Conservation (phyloP, 2,113 vertebrate genomes). For the Columba livia region DNA sequence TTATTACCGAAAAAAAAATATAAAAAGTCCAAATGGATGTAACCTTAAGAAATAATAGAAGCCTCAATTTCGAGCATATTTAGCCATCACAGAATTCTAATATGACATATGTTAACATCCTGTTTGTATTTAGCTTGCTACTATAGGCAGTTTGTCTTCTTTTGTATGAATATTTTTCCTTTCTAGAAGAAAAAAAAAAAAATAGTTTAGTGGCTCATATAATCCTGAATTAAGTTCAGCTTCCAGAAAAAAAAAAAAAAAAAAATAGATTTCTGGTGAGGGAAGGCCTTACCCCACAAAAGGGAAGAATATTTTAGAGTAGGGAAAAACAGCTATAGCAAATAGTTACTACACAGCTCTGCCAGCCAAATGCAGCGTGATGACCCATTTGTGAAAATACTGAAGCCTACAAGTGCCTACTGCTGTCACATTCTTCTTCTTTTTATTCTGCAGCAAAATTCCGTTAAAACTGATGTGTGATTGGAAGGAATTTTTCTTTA, state of each 20-base stretch:
- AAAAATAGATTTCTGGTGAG: neutral
- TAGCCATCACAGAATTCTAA: neutral
- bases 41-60: neutral
- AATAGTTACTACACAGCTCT: neutral
- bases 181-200: neutral
- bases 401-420: neutral
- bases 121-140: neutral
- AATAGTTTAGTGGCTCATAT: neutral
- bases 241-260: neutral
- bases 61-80: neutral
- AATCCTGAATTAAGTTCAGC: neutral
- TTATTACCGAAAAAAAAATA: neutral
- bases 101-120: neutral
- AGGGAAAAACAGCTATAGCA: neutral
- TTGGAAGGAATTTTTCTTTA: conserved; percentile 89
- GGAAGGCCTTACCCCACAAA: neutral
- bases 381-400: neutral
- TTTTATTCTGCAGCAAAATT: conserved; percentile 78
- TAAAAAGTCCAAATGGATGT: neutral
- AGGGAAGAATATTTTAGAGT: neutral
- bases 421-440: neutral
- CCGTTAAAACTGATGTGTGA: conserved; percentile 84
- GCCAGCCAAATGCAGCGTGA: neutral
- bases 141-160: neutral
- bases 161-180: neutral